Percentiles rank a stretch among this genome's conserved stretches.
Evolutionary conservation across 2,888 invertebrate species (phyloP).

Genomic region (Rhagonycha lutea): DNA sequence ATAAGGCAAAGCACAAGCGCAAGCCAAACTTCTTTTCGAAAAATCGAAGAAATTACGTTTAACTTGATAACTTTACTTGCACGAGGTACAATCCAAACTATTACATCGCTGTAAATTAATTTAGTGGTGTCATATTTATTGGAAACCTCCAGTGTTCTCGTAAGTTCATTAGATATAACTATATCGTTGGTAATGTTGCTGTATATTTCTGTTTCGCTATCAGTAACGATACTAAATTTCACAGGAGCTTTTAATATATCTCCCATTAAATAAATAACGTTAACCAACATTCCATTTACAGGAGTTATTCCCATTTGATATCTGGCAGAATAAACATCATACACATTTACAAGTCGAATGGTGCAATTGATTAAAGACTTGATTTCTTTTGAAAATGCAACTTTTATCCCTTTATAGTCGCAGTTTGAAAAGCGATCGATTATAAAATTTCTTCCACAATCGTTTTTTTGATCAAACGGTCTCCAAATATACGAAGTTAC

Average conservation of each 20-base stretch:
- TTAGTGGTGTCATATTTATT: no score
- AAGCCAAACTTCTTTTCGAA: not conserved
- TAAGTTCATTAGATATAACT: no score
- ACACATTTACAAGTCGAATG: not conserved
- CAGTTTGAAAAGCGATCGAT: not conserved
- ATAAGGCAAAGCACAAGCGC: not conserved
- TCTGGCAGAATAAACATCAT: not conserved
- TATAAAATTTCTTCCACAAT: not conserved
- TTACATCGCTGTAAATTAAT: no score
- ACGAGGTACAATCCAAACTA: no score
- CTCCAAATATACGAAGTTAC: not conserved
- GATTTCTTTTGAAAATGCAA: not conserved
- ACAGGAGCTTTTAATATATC: not conserved
- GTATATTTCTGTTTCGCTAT: no score
- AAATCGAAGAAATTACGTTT: not conserved
- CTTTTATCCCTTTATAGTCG: not conserved
- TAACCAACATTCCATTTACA: not conserved
- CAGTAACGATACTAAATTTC: no score
- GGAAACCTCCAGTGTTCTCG: no score
- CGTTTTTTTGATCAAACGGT: not conserved
- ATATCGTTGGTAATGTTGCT: no score
- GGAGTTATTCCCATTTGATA: not conserved
- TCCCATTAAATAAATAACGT: not conserved
- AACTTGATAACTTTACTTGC: not conserved
- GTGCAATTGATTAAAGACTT: not conserved